A percentile compares a stretch with the other conserved stretches of the same genome.
phyloP scores from a whole-genome alignment of 2,888 invertebrate genomes.

The Antheraea assamensis region DNA sequence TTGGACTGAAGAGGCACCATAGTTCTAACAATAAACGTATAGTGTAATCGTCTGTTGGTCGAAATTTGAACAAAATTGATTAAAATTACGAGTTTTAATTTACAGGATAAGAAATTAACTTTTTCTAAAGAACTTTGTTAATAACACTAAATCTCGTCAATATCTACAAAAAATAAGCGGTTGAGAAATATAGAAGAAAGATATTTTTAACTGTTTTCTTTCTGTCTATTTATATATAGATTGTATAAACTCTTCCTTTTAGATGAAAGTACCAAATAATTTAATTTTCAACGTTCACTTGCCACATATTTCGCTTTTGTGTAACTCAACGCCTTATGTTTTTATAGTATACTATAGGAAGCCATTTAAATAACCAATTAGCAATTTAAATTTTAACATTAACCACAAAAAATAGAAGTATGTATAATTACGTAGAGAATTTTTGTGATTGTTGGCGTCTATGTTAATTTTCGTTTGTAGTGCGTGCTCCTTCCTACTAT shows the following conservation, averaged over 20 bases:
- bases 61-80: no score
- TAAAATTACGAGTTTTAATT: no score
- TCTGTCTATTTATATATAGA: background rate
- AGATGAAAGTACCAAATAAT: background rate
- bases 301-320: background rate
- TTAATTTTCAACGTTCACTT: background rate
- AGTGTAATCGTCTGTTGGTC: no score
- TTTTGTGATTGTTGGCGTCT: conserved; percentile 25
- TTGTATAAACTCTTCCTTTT: background rate
- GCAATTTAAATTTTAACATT: conserved; percentile 10
- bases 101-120: no score
- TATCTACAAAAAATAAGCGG: no score
- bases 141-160: no score
- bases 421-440: conserved; percentile 19
- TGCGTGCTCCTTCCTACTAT: conserved; percentile 23
- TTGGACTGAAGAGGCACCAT: no score
- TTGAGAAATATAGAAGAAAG: no score
- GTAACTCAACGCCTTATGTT: background rate
- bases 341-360: background rate
- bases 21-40: no score
- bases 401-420: conserved; percentile 12
- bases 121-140: no score
- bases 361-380: background rate
- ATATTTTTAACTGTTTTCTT: no score
- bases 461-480: conserved; percentile 27